Base-by-base conservation (phyloP, 1,140 invertebrate species). In the Megalonaias nervosa region DNA sequence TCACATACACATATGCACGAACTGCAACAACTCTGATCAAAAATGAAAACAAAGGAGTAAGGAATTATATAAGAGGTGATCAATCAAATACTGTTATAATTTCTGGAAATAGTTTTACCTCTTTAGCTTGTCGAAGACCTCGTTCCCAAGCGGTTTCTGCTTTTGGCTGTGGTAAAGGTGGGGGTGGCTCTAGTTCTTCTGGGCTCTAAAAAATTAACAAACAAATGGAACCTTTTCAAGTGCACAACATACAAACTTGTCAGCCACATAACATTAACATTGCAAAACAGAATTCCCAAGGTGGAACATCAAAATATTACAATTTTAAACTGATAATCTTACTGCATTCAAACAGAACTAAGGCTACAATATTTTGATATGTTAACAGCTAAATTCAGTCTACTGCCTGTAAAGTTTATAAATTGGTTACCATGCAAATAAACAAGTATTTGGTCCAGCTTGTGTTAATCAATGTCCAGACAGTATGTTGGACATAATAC, bases 61-160 rank as follows among this genome's bases (percentile, higher is more conserved):
- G 4, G 19, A 17, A 67, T 23, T 23, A 67, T 38, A 21, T 9
- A 38, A 38, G 17, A 38, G 11, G 26, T 19, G 5, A 21, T 38
- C 31, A 38, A 19, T 23, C 17, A 21, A 23, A 16, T 9, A 31
- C 0, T 17, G 17, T 19, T 38, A 26, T n/a, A 59, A 61, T 60
- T 14, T n/a, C 16, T 58, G 26, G 1, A 2, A 57, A 48, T 11
- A 64, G 31, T 26, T 84, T 82, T 89, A 96, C 96, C 93, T 98
- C 97, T 92, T 98, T 98, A 48, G 97, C 97, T 93, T 98, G 90
- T 90, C 94, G 87, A 89, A 95, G 82, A 91, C 95, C 97, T 70
- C 97, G 92, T 90, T 99, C 97, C 97, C 97, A 99, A 0, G 97
- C 96, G 67, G 96, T 96, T 90, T 97, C 96, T 56, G 93, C 87